Evolutionary conservation across 2,888 invertebrate species (phyloP).

Genomic region (Argyresthia albistria): DNA sequence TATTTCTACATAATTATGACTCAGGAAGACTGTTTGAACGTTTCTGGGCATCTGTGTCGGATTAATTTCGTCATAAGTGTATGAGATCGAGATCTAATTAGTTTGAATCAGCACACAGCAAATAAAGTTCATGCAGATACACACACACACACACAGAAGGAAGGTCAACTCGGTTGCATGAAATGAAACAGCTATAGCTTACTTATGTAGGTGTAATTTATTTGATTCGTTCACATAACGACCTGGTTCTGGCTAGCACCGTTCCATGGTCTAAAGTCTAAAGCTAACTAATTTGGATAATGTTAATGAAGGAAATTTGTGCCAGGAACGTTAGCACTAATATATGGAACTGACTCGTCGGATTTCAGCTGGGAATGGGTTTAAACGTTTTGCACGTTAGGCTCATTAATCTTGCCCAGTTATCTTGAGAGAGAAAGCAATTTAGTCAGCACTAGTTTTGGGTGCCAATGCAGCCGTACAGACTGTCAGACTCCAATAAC

Average conservation of each 20-base stretch:
- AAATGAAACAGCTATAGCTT: too few relatives aligned
- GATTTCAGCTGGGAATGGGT: slow-evolving; percentile 68
- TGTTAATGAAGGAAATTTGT: slow-evolving; percentile 67
- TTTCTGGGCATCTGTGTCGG: too few relatives aligned
- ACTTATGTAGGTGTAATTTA: slow-evolving; percentile 34
- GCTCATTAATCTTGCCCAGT: slow-evolving; percentile 68
- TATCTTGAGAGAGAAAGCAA: slow-evolving; percentile 52
- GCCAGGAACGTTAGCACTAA: slow-evolving; percentile 61
- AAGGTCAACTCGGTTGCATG: too few relatives aligned
- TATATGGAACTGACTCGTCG: slow-evolving; percentile 71
- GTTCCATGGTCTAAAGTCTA: slow-evolving; percentile 22
- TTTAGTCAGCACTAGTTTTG: slow-evolving; percentile 19
- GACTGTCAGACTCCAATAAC: slow-evolving; percentile 5
- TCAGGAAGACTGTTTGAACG: too few relatives aligned
- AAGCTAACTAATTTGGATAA: slow-evolving; percentile 68
- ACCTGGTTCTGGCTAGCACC: slow-evolving; percentile 32
- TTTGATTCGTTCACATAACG: slow-evolving; percentile 44
- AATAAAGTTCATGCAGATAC: too few relatives aligned
- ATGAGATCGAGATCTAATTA: too few relatives aligned
- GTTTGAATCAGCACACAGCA: too few relatives aligned
- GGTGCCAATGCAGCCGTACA: slow-evolving; percentile 6
- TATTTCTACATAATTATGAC: too few relatives aligned
- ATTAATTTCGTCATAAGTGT: too few relatives aligned
- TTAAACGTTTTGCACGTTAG: slow-evolving; percentile 71
- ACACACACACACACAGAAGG: too few relatives aligned